Base-by-base conservation (phyloP, 2,888 invertebrate species). In the Drosophila kambysellisi region DNA sequence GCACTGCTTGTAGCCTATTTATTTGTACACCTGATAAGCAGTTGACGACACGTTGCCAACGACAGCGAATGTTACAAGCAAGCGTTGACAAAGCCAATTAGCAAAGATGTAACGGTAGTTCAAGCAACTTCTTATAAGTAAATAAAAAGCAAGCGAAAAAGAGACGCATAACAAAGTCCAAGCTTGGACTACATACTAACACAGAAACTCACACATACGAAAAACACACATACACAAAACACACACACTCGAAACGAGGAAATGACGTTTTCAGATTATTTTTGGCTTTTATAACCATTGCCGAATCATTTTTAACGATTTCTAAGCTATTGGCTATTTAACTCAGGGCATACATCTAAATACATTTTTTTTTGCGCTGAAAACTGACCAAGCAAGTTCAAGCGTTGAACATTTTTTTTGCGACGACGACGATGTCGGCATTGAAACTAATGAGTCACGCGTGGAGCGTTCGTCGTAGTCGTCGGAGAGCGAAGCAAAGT, bases 201-300 rank as follows among this genome's bases (percentile, higher is more conserved):
- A 39, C 32, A 32, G 9, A 43, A 25, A 25, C 25, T 25, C 30
- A 65, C 12, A 25, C 20, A 1, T 25, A 25, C 20, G 20, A 25
- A 25, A 25, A 25, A 33, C 32, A 29, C 25, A 39, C 35, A 53
- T 37, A 50, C 41, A 37, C 30, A 41, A 41, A 32, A 53, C 46
- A 53, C 43, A 72, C 39, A 68, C 8, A 77, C 65, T 64, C 52
- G 15, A 69, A 75, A 73, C 72, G 53, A 83, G 87, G 82, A 85
- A 89, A 88, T 88, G 90, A 89, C 88, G 88, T 88, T 88, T 88
- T 68, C 50, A 73, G 66, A 78, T 86, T 88, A 88, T 88, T 88
- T 88, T 89, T 79, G 80, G 83, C 46, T 71, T 70, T 53, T 82
- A 46, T 72, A 74, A 68, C 62, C 70, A 70, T 65, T 50, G 51